Conservation (phyloP, 2,113 vertebrate species). For the Dipodomys stephensi region DNA sequence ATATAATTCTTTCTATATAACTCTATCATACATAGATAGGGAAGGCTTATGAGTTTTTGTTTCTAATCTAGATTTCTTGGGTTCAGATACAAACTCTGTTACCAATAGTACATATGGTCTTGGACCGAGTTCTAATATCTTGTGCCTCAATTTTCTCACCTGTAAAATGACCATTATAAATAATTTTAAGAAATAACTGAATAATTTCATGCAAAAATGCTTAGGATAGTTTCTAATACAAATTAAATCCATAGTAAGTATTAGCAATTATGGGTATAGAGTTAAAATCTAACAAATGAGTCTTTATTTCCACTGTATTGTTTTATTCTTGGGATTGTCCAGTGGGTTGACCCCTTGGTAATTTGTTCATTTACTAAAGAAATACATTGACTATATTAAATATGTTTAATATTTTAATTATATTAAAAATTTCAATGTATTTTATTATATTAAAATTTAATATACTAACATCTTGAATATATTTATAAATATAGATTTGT, state of each 20-base stretch:
- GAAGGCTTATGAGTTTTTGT: neutral
- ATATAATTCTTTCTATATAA: neutral
- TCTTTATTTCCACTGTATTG: neutral
- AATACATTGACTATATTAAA: too few species aligned
- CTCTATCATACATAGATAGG: neutral
- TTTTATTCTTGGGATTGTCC: neutral
- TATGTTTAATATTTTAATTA: too few species aligned
- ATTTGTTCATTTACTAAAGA: neutral
- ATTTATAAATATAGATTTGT: too few species aligned
- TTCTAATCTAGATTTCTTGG: neutral
- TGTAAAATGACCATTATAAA: slow-evolving; percentile 28
- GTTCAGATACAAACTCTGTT: neutral
- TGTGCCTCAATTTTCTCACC: slow-evolving; percentile 9
- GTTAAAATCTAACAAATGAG: neutral
- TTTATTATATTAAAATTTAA: too few species aligned
- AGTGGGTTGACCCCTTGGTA: neutral
- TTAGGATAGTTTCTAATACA: neutral
- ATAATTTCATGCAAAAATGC: neutral
- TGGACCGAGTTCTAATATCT: neutral
- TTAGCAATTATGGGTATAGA: neutral
- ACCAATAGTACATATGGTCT: neutral
- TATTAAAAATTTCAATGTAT: too few species aligned
- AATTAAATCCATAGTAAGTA: neutral
- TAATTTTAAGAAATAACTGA: neutral
- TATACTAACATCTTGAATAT: too few species aligned